A percentile compares a stretch with the other conserved stretches of the same genome.
These are phyloP conservation scores for Pelobates fuscus DNA, from an alignment of 2,113 vertebrate species.

Conservation along the genomic window DNA sequence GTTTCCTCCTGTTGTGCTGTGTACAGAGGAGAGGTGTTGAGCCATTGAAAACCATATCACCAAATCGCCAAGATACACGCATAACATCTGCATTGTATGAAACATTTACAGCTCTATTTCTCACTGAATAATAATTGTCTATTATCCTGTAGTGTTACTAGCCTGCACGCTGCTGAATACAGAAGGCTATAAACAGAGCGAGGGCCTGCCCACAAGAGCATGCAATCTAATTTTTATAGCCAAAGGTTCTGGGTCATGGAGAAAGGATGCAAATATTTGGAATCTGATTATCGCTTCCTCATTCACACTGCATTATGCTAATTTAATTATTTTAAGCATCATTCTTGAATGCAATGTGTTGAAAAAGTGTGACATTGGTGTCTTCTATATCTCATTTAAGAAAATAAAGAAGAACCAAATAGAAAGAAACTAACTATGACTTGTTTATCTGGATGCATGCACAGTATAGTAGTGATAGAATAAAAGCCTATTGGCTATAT, in stretches of 20 bases:
- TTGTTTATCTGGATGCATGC: too few species aligned
- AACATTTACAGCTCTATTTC: slow-evolving; percentile 37
- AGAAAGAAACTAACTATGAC: too few species aligned
- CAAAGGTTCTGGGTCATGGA: too few species aligned
- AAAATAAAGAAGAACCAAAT: too few species aligned
- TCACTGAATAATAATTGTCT: slow-evolving; percentile 18
- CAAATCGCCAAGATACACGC: slow-evolving; percentile 31
- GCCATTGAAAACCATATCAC: slow-evolving; percentile 27
- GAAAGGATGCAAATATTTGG: too few species aligned
- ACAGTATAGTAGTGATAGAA: too few species aligned
- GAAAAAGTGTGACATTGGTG: not conserved
- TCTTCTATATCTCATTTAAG: too few species aligned
- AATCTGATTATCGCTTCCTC: not conserved
- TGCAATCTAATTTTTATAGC: slow-evolving; percentile 14
- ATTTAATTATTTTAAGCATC: not conserved
- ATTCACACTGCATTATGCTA: not conserved
- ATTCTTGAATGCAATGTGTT: not conserved
- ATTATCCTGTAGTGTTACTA: not conserved
- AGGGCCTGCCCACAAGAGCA: slow-evolving; percentile 6
- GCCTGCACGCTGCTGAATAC: not conserved
- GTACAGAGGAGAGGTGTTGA: slow-evolving; percentile 34
- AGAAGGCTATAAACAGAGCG: not conserved
- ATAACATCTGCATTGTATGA: slow-evolving; percentile 23
- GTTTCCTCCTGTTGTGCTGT: slow-evolving; percentile 38
- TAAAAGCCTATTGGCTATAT: too few species aligned